Percentiles rank a stretch among this genome's conserved stretches.
phyloP scores from a whole-genome alignment of 2,888 invertebrate genomes.

The Mechanitis messenoides region DNA sequence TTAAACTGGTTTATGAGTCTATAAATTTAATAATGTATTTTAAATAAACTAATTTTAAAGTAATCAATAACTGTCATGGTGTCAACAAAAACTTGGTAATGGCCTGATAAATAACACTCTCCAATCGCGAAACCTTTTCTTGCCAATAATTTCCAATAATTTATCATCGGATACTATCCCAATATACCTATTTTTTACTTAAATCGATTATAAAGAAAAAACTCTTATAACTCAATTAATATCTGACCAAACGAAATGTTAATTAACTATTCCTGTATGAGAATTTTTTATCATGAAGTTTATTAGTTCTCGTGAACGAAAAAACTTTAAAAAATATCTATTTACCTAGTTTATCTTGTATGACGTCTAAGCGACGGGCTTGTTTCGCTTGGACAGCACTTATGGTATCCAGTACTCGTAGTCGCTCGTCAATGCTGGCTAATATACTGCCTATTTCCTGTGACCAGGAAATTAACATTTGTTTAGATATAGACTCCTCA shows the following conservation, averaged over 20 bases:
- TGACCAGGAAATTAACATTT: conserved; percentile 29
- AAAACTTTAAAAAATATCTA: conserved; percentile 9
- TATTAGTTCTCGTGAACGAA: no score
- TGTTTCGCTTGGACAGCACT: conserved; percentile 62
- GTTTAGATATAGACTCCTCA: not conserved
- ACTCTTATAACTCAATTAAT: no score
- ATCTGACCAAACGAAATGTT: no score
- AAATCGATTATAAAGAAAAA: no score
- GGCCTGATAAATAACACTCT: not conserved
- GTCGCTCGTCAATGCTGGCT: conserved; percentile 62
- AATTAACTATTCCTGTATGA: not conserved
- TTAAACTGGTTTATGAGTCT: not conserved
- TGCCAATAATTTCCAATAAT: not conserved
- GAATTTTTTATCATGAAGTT: not conserved
- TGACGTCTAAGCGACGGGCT: conserved; percentile 63
- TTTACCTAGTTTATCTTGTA: conserved; percentile 69
- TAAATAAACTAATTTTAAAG: not conserved
- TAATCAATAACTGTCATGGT: conserved; percentile 6
- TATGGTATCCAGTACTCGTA: conserved; percentile 60
- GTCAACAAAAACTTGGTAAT: conserved; percentile 1
- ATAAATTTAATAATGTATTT: not conserved
- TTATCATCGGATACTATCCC: not conserved
- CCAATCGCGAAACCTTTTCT: not conserved
- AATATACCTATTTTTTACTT: not conserved
- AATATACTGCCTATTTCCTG: conserved; percentile 62